Base-by-base conservation (phyloP, 53 echinoderm and acorn worm species). In the Holothuria leucospilota region DNA sequence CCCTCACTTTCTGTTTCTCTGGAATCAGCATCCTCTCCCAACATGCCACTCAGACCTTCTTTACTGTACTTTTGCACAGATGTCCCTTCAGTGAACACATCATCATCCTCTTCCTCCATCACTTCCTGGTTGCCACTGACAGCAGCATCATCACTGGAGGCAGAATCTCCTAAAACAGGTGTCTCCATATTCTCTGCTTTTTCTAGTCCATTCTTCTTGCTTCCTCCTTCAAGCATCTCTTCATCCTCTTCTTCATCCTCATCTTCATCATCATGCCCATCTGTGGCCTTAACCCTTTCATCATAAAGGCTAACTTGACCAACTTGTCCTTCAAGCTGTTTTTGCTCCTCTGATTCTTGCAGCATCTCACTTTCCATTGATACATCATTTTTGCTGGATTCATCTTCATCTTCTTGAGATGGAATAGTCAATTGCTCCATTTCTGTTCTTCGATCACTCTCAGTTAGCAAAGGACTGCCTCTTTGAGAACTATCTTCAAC, bases 221-320 rank as follows among this genome's bases (percentile, higher is more conserved):
- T 77, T 39, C 88, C 82, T 7, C 83, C 77, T 63, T 89, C 78
- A 64, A 82, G 69, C 49, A 77, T 30, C 20, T 30, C 67, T n/a
- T 62, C 56, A 41, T 84, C 85, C 0, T 60, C 59, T 24, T 51
- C 87, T 38, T 49, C 42, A 12, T 42, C 87, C 14, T 58, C 51
- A 41, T 23, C 59, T 28, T 79, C 80, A 14, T 51, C 30, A 29
- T 18, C 52, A 21, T 34, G 34, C 7, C 69, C 80, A 49, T 30
- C 59, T 56, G 8, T 46, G 8, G 8, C 11, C 11, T 46, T 46
- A 46, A 2, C 11, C 46, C 56, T 56, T 56, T 56, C 56, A 56
- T 18, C 56, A 56, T 56, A 15, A 56, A 2, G 56, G 56, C 18
- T 56, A 16, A 16, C 1, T 16, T 56, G 16, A 56, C 18, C 56